Evolutionary conservation across 2,888 invertebrate species (phyloP).

Genomic region (Tachina fera): DNA sequence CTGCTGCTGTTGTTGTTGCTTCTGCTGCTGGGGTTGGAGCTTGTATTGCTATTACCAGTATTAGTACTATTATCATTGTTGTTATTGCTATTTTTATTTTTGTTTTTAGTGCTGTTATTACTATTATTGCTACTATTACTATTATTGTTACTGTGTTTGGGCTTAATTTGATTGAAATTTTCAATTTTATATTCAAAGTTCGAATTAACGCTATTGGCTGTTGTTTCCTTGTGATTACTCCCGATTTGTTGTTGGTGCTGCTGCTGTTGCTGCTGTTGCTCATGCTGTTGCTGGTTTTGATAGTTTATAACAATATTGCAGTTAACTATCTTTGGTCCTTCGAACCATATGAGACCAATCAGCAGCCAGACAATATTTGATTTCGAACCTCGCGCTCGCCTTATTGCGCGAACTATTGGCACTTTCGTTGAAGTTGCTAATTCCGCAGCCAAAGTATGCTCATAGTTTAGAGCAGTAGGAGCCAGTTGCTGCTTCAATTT

Average conservation of each 20-base stretch:
- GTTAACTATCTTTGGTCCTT: conserved; percentile 79
- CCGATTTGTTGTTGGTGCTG: conserved; percentile 61
- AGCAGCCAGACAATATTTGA: conserved; percentile 80
- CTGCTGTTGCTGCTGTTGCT: conserved; percentile 51
- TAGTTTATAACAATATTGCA: conserved; percentile 77
- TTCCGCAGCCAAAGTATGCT: conserved; percentile 16
- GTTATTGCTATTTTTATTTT: conserved; percentile 36
- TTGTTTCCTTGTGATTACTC: conserved; percentile 40
- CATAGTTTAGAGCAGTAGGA: not conserved
- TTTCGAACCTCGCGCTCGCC: conserved; percentile 64
- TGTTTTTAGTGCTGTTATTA: conserved; percentile 14
- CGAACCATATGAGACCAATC: conserved; percentile 81
- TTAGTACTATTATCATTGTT: conserved; percentile 24
- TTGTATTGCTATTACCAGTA: conserved; percentile 4
- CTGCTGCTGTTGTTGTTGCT: conserved; percentile 8
- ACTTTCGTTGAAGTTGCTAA: conserved; percentile 4
- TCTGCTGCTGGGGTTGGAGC: conserved; percentile 1
- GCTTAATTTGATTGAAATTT: conserved; percentile 48
- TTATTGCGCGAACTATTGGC: conserved; percentile 15
- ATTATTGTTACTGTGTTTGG: conserved; percentile 39
- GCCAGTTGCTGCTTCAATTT: conserved; percentile 3
- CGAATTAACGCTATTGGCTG: conserved; percentile 40
- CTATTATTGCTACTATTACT: conserved; percentile 13
- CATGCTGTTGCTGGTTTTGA: conserved; percentile 64
- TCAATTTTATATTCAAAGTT: conserved; percentile 59